Evolutionary conservation across 2,888 invertebrate genomes (phyloP).

Genomic region (Scaptomyza cyrtandrae): DNA sequence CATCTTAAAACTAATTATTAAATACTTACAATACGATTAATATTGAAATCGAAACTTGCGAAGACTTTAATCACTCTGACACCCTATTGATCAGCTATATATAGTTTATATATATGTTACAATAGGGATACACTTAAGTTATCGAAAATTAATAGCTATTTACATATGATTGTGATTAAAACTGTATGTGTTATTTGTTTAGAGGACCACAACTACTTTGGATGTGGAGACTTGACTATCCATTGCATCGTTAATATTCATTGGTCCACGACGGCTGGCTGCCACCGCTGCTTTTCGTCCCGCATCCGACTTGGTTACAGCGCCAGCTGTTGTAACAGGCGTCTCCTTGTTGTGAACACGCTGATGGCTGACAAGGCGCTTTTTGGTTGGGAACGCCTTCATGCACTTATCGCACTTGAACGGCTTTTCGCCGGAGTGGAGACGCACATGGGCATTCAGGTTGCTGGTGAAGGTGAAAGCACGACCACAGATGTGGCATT

Average conservation of each 20-base stretch:
- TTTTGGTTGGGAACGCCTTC: slow-evolving; percentile 81
- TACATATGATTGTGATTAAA: not conserved
- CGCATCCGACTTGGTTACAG: slow-evolving; percentile 33
- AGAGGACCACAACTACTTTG: slow-evolving; percentile 67
- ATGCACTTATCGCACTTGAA: slow-evolving; percentile 80
- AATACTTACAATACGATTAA: not conserved
- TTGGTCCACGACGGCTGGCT: slow-evolving; percentile 54
- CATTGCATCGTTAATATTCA: slow-evolving; percentile 42
- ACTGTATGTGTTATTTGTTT: slow-evolving; percentile 3
- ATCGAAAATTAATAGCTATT: not conserved
- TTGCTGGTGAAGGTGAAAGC: slow-evolving; percentile 84
- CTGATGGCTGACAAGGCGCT: slow-evolving; percentile 82
- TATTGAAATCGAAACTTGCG: not conserved
- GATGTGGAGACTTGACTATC: slow-evolving; percentile 64
- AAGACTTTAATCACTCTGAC: not conserved
- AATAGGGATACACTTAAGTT: not conserved
- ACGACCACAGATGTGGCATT: slow-evolving; percentile 81
- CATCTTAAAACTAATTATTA: not conserved
- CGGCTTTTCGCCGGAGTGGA: slow-evolving; percentile 82
- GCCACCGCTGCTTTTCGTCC: slow-evolving; percentile 59
- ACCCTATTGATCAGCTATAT: not conserved
- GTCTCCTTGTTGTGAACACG: slow-evolving; percentile 81
- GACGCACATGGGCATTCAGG: slow-evolving; percentile 82
- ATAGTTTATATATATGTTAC: not conserved
- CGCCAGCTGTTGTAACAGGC: slow-evolving; percentile 56